phyloP scores from a whole-genome alignment of 1,140 invertebrate genomes.

The Mycetomoellerius zeteki region DNA sequence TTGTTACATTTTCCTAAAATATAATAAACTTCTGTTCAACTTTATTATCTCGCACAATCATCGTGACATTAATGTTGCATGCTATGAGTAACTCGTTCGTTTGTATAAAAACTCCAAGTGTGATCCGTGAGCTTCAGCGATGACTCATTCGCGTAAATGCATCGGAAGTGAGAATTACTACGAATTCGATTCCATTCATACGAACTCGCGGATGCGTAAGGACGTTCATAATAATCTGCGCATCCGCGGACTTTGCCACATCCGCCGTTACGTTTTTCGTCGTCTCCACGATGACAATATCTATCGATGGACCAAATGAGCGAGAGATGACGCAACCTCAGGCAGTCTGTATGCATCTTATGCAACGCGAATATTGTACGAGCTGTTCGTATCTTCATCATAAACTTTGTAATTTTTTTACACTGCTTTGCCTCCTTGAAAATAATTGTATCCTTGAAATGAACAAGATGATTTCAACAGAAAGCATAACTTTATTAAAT shows the following conservation, averaged over 20 bases:
- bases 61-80: not conserved
- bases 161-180: slow-evolving; percentile 53
- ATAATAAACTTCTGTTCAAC: slow-evolving; percentile 4
- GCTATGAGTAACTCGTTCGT: slow-evolving; percentile 9
- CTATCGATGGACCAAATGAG: slow-evolving; percentile 6
- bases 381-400: not conserved
- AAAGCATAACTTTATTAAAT: not conserved
- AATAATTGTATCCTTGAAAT: not conserved
- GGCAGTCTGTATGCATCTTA: slow-evolving; percentile 5
- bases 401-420: not conserved
- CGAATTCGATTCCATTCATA: slow-evolving; percentile 54
- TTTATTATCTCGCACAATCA: not conserved
- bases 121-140: not conserved
- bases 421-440: not conserved
- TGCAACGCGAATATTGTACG: slow-evolving; percentile 32
- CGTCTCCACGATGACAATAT: not conserved
- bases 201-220: not conserved
- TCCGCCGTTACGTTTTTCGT: slow-evolving; percentile 21
- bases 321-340: slow-evolving; percentile 43
- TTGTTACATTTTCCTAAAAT: not conserved
- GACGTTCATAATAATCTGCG: not conserved
- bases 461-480: not conserved
- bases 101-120: slow-evolving; percentile 29
- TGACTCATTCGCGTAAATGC: slow-evolving; percentile 34
- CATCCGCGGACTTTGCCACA: slow-evolving; percentile 6